These are phyloP conservation scores for Meteorus cinctellus DNA, from an alignment of 2,888 invertebrate genomes.

Conservation along the genomic window DNA sequence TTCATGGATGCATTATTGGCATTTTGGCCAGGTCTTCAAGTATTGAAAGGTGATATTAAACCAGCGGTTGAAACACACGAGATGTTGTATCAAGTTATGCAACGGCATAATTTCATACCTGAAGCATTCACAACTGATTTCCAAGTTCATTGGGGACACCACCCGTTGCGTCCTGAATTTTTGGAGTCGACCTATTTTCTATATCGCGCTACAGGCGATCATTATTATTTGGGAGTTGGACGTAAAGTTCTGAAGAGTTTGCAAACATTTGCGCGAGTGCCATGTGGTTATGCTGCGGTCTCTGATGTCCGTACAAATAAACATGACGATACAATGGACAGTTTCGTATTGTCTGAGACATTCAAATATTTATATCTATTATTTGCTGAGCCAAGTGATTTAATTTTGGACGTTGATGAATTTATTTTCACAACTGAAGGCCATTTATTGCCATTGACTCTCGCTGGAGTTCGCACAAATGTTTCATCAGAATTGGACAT, in stretches of 20 bases:
- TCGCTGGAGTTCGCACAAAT: constrained; percentile 81
- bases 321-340: constrained; percentile 98
- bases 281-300: constrained; percentile 98
- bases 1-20: constrained; percentile 98
- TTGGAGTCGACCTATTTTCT: constrained; percentile 98
- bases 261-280: constrained; percentile 92
- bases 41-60: constrained; percentile 91
- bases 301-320: constrained; percentile 93
- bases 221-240: constrained; percentile 95
- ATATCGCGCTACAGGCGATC: constrained; percentile 95
- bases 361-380: constrained; percentile 97
- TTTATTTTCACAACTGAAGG: constrained; percentile 96
- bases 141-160: constrained; percentile 98
- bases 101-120: constrained; percentile 97
- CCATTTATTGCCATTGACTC: constrained; percentile 91
- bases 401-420: constrained; percentile 87
- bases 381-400: constrained; percentile 90
- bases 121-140: constrained; percentile 99
- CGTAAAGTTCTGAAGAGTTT: constrained; percentile 90
- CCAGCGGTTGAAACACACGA: constrained; percentile 99
- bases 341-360: constrained; percentile 97
- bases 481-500: constrained; percentile 71
- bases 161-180: constrained; percentile 97
- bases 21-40: constrained; percentile 98
- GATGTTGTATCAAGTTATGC: constrained; percentile 98